Percentiles rank a stretch among this genome's conserved stretches.
Conservation (phyloP, 2,888 invertebrate species). For the Bugula neritina region DNA sequence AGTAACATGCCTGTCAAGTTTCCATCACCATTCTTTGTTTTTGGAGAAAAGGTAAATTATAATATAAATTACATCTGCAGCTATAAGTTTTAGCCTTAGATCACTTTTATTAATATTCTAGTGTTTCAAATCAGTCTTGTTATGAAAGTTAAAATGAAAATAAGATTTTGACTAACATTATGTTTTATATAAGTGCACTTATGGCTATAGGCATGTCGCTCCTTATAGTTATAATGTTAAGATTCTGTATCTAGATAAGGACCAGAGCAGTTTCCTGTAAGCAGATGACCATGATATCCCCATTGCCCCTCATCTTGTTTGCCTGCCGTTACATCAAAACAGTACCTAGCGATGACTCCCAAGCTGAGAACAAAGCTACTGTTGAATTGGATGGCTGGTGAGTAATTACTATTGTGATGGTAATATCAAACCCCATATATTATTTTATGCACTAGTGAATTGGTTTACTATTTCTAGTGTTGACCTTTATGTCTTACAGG, state of each 20-base stretch:
- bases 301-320: slow-evolving; percentile 84
- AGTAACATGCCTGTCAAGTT: slow-evolving; percentile 67
- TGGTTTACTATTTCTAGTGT: no score
- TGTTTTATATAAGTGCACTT: no score
- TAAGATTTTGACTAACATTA: no score
- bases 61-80: not conserved
- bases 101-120: no score
- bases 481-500: slow-evolving; percentile 55
- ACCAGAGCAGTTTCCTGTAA: slow-evolving; percentile 93
- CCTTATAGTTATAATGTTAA: not conserved
- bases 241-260: slow-evolving; percentile 61
- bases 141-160: no score
- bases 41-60: slow-evolving; percentile 79
- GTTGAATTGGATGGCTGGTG: slow-evolving; percentile 84
- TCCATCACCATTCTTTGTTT: slow-evolving; percentile 90
- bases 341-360: slow-evolving; percentile 26
- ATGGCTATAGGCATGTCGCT: no score
- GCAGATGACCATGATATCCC: slow-evolving; percentile 91
- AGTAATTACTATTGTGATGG: no score
- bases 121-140: no score
- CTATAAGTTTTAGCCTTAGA: no score
- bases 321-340: slow-evolving; percentile 75
- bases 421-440: no score
- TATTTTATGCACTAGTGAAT: no score
- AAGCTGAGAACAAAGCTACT: slow-evolving; percentile 58